Evolutionary conservation across 2,888 invertebrate genomes (phyloP), one percentile per base, ranked within the genome.

Genomic region (Macrosoma leucophasiata): DNA sequence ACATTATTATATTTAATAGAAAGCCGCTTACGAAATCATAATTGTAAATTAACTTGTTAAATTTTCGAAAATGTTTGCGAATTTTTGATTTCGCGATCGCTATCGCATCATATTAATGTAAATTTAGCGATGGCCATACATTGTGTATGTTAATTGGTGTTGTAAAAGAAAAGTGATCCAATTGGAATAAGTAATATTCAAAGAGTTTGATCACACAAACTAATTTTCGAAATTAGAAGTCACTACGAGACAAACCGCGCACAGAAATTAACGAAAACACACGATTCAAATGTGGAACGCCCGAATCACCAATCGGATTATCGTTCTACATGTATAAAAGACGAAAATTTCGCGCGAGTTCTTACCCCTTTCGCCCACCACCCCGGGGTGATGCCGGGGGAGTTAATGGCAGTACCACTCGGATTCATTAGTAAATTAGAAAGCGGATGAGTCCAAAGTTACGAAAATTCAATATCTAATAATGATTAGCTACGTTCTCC

Each of bases 361-460:
- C 79, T 79, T 78, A 75, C 78, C 79, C 78, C 74, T 75, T 60
- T 48, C 46, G 50, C 59, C 61, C 51, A 52, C 59, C 57, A 52
- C 53, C 55, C 51, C 36, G 35, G 39, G 33, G 41, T 34, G 49
- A 41, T 46, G 39, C 39, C 33, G 52, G 58, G 61, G 62, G 55
- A 61, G 67, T 69, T 78, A 78, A 81, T 81, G 77, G 81, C 74
- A 72, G 66, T 72, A 74, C 70, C 76, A 79, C 81, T 77, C 79
- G 78, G 84, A 79, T 84, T 84, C 84, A 84, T 84, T 85, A 85
- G 84, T 78, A 85, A 84, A 84, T 85, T 84, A 84, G 82, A 84
- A 78, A 77, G 73, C 76, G 81, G 84, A 84, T 81, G 84, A 84
- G 82, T 79, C 79, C 81, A 79, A 84, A 85, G 82, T 85, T 85